phyloP scores from a whole-genome alignment of 2,113 vertebrate genomes.

The Gambusia holbrooki region DNA sequence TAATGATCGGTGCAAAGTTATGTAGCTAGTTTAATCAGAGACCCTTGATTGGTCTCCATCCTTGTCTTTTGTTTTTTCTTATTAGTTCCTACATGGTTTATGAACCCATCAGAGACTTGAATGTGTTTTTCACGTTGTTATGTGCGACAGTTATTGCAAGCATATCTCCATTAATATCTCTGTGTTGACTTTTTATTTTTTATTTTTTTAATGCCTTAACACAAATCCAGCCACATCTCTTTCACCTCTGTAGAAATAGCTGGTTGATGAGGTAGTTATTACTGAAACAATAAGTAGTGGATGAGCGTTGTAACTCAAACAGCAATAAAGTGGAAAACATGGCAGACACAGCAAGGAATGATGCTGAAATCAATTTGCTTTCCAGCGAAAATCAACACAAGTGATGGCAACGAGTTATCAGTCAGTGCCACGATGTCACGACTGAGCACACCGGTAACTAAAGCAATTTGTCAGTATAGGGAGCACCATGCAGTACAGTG shows the following conservation, averaged over 20 bases:
- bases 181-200: no score
- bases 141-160: neutral
- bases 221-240: neutral
- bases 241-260: neutral
- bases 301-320: slow-evolving; percentile 5
- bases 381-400: slow-evolving; percentile 10
- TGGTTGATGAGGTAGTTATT: neutral
- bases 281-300: neutral
- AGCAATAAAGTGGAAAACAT: neutral
- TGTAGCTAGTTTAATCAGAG: neutral
- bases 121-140: neutral
- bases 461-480: slow-evolving; percentile 42
- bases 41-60: neutral
- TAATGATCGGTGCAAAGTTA: slow-evolving; percentile 62
- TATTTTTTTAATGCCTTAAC: no score
- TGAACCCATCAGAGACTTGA: neutral
- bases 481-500: slow-evolving; percentile 9
- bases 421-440: slow-evolving; percentile 34
- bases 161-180: neutral
- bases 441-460: slow-evolving; percentile 32
- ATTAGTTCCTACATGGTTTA: neutral
- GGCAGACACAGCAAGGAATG: neutral
- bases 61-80: neutral
- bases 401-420: slow-evolving; percentile 10
- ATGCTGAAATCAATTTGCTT: slow-evolving; percentile 15